A percentile compares a stretch with the other conserved stretches of the same genome.
Conservation (phyloP, 2,113 vertebrate species). For the Fregetta grallaria region DNA sequence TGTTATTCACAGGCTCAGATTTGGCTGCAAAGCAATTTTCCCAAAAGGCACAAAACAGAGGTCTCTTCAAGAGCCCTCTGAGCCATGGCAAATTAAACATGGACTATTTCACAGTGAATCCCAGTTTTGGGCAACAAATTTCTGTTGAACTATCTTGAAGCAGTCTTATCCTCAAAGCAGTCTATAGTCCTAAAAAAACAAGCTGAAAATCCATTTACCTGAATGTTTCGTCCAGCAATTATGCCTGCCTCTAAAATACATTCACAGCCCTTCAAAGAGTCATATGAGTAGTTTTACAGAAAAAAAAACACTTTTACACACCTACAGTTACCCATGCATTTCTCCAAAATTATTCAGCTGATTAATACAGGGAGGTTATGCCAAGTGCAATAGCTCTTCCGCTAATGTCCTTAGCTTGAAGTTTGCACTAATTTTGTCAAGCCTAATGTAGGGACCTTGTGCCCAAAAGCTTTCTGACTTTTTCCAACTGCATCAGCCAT, state of each 20-base stretch:
- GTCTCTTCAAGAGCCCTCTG: not conserved
- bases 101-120: not conserved
- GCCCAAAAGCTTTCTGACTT: not conserved
- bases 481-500: not conserved
- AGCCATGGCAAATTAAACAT: not conserved
- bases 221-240: not conserved
- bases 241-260: not conserved
- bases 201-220: not conserved
- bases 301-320: not conserved
- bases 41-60: not conserved
- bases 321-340: not conserved
- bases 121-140: not conserved
- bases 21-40: constrained; percentile 1
- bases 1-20: not conserved
- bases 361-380: not conserved
- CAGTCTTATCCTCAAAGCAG: not conserved
- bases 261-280: not conserved
- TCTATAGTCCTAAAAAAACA: not conserved
- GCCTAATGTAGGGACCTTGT: not conserved
- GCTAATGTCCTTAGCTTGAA: not conserved
- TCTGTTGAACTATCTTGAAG: not conserved
- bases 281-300: not conserved
- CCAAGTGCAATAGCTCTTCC: not conserved
- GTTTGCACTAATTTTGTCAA: not conserved
- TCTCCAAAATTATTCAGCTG: not conserved